A percentile compares a stretch with the other conserved stretches of the same genome.
Evolutionary conservation across 2,113 vertebrate genomes (phyloP).

Genomic region (Heteronetta atricapilla): DNA sequence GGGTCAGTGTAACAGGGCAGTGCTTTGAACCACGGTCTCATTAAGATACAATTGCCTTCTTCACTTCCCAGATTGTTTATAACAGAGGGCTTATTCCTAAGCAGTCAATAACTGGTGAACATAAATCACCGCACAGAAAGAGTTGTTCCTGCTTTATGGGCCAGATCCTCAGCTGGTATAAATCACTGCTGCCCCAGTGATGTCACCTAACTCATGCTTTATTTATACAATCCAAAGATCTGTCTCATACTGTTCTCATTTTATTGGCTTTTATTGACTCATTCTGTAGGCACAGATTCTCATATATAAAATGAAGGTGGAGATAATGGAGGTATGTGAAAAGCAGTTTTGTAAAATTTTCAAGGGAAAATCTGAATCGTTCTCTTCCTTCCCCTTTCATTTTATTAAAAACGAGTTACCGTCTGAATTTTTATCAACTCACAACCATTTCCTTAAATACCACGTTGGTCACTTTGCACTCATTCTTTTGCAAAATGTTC

Average conservation of each 20-base stretch:
- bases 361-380: not conserved
- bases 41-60: not conserved
- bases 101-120: conserved; percentile 36
- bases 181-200: conserved; percentile 19
- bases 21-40: conserved; percentile 36
- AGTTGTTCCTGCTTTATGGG: conserved; percentile 12
- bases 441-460: not conserved
- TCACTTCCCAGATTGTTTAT: conserved; percentile 11
- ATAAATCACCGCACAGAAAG: conserved; percentile 39
- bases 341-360: not conserved
- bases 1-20: conserved; percentile 52
- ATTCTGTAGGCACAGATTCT: not conserved
- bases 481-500: not conserved
- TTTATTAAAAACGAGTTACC: not conserved
- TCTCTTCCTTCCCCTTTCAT: not conserved
- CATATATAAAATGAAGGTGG: not conserved
- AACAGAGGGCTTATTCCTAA: not conserved
- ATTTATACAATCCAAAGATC: not conserved
- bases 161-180: conserved; percentile 28
- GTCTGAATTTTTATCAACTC: not conserved
- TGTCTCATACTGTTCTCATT: not conserved
- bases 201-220: conserved; percentile 14
- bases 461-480: not conserved
- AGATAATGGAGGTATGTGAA: not conserved
- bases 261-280: not conserved